Evolutionary conservation across 2,113 vertebrate genomes (phyloP).

Genomic region (Urocolius indicus): DNA sequence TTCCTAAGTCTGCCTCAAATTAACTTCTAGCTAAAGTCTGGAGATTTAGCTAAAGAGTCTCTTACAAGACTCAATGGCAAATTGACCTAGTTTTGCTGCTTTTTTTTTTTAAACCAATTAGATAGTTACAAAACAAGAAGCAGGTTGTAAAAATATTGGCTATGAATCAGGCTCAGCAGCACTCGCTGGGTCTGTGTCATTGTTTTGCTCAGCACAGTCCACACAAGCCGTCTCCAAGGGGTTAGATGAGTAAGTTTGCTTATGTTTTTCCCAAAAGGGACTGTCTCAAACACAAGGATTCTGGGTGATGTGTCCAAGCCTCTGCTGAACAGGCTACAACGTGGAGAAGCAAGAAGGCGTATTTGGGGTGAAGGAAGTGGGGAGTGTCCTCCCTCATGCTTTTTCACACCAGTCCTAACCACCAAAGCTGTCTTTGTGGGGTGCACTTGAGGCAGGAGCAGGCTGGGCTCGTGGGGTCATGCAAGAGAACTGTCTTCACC

Average conservation of each 20-base stretch:
- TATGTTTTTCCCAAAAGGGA: not conserved
- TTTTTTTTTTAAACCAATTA: constrained; percentile 16
- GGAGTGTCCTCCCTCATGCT: fast-evolving
- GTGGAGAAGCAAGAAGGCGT: fast-evolving
- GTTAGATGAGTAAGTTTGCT: not conserved
- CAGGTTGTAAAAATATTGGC: constrained; percentile 2
- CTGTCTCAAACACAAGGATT: not conserved
- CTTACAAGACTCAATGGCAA: constrained; percentile 35
- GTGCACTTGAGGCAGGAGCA: not conserved
- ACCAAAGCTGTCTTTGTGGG: not conserved
- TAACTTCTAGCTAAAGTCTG: constrained; percentile 56
- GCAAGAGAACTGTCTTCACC: not conserved
- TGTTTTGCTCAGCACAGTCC: not conserved
- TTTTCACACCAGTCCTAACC: not conserved
- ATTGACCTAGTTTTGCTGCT: constrained; percentile 53
- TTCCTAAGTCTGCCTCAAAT: constrained; percentile 45
- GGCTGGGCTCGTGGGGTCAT: not conserved
- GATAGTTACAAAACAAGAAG: constrained; percentile 27
- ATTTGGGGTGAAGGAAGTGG: not conserved
- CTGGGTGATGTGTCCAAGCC: not conserved
- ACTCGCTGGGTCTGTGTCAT: not conserved
- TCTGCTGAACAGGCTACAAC: not conserved
- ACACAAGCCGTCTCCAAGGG: not conserved
- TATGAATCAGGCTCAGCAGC: not conserved
- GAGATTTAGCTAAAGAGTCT: constrained; percentile 54